A percentile compares a stretch with the other conserved stretches of the same genome.
These are phyloP conservation scores for Chaenodraco wilsoni DNA, from an alignment of 2,797 vertebrate genomes.

Conservation along the genomic window DNA sequence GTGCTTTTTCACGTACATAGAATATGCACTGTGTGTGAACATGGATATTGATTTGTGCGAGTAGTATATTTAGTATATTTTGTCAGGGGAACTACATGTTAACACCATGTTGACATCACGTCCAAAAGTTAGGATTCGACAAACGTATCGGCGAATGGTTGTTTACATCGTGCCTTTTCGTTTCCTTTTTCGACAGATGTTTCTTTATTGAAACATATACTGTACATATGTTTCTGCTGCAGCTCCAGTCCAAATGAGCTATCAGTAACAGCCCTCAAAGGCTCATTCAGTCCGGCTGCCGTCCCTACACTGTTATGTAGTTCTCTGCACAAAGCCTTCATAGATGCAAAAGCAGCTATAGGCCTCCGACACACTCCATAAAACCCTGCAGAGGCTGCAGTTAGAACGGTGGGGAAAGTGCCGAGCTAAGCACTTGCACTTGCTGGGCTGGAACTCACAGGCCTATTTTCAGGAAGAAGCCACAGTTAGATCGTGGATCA, in stretches of 20 bases:
- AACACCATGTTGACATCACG: not conserved
- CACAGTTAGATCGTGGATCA: constrained; percentile 72
- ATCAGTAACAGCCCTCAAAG: constrained; percentile 6
- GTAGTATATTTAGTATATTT: too few relatives aligned
- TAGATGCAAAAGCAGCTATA: constrained; percentile 48
- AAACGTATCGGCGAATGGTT: too few relatives aligned
- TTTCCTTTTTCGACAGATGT: too few relatives aligned
- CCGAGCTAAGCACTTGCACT: constrained; percentile 66
- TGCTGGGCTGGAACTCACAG: constrained; percentile 50
- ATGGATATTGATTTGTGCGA: too few relatives aligned
- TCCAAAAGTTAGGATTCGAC: not conserved
- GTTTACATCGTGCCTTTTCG: too few relatives aligned
- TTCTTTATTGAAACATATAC: not conserved
- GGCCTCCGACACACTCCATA: constrained; percentile 30
- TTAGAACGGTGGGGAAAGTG: constrained; percentile 55
- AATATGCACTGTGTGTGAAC: too few relatives aligned
- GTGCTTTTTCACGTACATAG: too few relatives aligned
- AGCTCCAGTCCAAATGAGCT: not conserved
- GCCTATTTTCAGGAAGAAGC: constrained; percentile 63
- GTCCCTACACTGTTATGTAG: not conserved
- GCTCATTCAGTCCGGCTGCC: not conserved
- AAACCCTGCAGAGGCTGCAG: constrained; percentile 54
- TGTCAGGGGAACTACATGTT: too few relatives aligned
- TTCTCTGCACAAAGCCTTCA: constrained; percentile 51
- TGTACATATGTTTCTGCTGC: not conserved